Evolutionary conservation across 2,113 vertebrate species (phyloP).

Genomic region (Sarotherodon lohbergeri): DNA sequence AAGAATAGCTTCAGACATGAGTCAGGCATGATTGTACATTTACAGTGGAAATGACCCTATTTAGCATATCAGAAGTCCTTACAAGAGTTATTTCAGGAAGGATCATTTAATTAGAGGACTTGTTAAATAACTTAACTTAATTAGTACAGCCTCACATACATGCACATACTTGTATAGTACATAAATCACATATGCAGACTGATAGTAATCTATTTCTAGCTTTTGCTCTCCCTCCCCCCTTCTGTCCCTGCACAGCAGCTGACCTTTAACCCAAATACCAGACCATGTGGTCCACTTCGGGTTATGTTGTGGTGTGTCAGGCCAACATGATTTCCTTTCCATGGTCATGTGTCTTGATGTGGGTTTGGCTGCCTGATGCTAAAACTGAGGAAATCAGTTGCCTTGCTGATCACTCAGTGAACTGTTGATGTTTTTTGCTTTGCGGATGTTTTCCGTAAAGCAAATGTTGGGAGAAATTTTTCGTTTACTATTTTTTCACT

Average conservation of each 20-base stretch:
- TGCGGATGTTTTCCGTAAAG: background rate
- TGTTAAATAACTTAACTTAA: background rate
- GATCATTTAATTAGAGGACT: background rate
- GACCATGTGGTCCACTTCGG: conserved; percentile 5
- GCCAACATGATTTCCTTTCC: conserved; percentile 6
- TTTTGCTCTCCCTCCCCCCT: background rate
- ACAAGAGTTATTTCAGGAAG: background rate
- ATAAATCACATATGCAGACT: background rate
- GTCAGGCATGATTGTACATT: background rate
- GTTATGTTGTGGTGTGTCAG: conserved; percentile 16
- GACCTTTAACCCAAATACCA: conserved; percentile 48
- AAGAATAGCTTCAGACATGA: background rate
- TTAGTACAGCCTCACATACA: background rate
- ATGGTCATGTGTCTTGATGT: conserved; percentile 4
- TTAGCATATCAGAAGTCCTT: background rate
- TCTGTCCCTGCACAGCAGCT: background rate
- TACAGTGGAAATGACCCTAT: background rate
- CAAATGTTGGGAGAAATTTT: background rate
- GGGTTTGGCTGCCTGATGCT: background rate
- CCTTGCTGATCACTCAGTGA: background rate
- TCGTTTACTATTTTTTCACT: background rate
- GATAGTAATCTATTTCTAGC: background rate
- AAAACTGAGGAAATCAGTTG: background rate
- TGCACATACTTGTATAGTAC: background rate
- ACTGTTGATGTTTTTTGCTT: background rate